Base-by-base conservation (phyloP, 35 echinoderm and acorn worm species). In the Anneissia japonica region DNA sequence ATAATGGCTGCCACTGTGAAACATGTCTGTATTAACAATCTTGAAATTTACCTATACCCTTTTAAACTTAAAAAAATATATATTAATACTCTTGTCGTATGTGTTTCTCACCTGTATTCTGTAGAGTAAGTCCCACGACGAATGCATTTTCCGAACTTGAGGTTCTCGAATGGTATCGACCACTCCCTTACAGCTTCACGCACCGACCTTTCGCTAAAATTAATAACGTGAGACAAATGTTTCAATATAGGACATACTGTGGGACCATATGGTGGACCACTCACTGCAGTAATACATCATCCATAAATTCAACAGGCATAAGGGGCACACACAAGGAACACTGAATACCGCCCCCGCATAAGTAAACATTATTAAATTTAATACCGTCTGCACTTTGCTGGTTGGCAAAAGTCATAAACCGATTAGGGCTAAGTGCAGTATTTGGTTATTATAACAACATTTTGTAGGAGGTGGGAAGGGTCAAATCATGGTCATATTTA, bases 181-280 rank as follows among this genome's bases (percentile, higher is more conserved):
- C 94, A 97, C 64, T 97, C 94, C 34, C 75, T 90, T 29, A 97
- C 77, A 26, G 86, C 82, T 85, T 93, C 94, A 55, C 88, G 51
- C 21, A 23, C 51, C 26, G 51, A 64, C 26, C 51, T 6, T 12
- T 64, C 51, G 21, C 51, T 64, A 23, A 64, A 64, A 64, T 12
- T 19, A 64, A n/a, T n/a, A n/a, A n/a, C n/a, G n/a, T n/a, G n/a
- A n/a, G n/a, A n/a, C n/a, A n/a, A n/a, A n/a, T n/a, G n/a, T n/a
- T n/a, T n/a, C n/a, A n/a, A n/a, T n/a, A n/a, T n/a, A n/a, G n/a
- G n/a, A n/a, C n/a, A n/a, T n/a, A n/a, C n/a, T n/a, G n/a, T n/a
- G n/a, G n/a, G 26, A 64, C 5, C 51, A 64, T 64, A 64, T 64
- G 51, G 51, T 64, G 26, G 21, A 12, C 51, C 1, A 43, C 40